Evolutionary conservation across 2,113 vertebrate genomes (phyloP).

Genomic region (Casuarius casuarius): DNA sequence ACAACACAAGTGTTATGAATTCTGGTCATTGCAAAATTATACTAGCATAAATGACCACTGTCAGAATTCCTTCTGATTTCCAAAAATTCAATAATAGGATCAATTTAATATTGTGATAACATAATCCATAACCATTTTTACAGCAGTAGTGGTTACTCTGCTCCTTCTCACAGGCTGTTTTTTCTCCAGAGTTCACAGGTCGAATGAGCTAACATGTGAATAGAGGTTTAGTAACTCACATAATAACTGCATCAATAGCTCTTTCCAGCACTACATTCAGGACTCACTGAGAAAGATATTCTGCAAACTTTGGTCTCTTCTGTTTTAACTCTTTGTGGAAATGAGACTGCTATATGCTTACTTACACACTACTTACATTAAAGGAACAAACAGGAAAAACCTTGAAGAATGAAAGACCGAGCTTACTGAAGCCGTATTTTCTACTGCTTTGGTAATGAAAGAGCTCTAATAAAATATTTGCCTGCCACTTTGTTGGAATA

Average conservation of each 20-base stretch:
- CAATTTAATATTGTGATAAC: not conserved
- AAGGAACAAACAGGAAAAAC: not conserved
- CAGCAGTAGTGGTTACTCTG: not conserved
- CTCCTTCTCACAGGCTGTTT: not conserved
- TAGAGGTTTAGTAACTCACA: slow-evolving; percentile 31
- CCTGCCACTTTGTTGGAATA: not conserved
- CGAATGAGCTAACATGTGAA: not conserved
- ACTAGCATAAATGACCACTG: not conserved
- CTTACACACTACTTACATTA: not conserved
- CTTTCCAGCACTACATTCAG: not conserved
- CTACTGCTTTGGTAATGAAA: not conserved
- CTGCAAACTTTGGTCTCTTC: not conserved
- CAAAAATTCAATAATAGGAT: not conserved
- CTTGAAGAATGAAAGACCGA: not conserved
- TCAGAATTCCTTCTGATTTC: not conserved
- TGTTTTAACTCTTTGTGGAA: not conserved
- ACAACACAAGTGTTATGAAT: not conserved
- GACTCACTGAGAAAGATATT: not conserved
- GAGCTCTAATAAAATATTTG: not conserved
- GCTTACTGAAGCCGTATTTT: not conserved
- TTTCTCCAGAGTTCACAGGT: slow-evolving; percentile 6
- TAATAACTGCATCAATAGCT: slow-evolving; percentile 36
- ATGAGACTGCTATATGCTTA: not conserved
- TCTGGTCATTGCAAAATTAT: not conserved
- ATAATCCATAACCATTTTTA: not conserved